Evolutionary conservation across 2,113 vertebrate genomes (phyloP).

Genomic region (Neomonachus schauinslandi): DNA sequence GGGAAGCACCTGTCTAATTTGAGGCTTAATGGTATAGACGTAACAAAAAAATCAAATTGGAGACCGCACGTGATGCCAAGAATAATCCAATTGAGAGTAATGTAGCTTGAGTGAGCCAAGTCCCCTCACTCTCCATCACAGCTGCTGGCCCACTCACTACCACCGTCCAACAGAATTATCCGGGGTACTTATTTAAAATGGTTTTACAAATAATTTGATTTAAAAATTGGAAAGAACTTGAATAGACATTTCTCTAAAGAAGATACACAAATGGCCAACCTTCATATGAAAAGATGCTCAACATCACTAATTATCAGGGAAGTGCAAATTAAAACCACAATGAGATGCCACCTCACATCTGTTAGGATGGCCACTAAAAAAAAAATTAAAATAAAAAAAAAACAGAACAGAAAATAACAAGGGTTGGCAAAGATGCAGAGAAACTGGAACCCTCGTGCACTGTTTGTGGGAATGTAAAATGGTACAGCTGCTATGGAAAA

Average conservation of each 20-base stretch:
- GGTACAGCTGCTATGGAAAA: not conserved
- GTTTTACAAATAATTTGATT: constrained; percentile 29
- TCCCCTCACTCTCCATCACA: not conserved
- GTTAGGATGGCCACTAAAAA: not conserved
- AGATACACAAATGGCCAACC: not conserved
- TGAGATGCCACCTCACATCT: not conserved
- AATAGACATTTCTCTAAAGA: not conserved
- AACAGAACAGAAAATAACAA: not conserved
- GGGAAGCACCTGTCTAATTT: constrained; percentile 32
- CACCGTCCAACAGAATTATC: not conserved
- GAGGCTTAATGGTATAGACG: constrained; percentile 22
- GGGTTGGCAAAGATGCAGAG: not conserved
- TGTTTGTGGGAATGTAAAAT: not conserved
- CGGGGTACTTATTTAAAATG: not conserved
- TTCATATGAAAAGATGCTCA: not conserved
- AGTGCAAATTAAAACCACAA: not conserved
- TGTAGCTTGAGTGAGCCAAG: not conserved
- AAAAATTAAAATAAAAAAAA: not conserved
- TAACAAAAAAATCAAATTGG: constrained; percentile 24
- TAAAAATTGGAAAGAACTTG: not conserved
- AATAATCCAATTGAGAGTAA: not conserved
- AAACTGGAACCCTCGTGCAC: not conserved
- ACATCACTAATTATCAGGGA: not conserved
- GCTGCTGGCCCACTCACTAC: not conserved
- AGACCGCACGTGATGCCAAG: not conserved